Conservation (phyloP, 2,113 vertebrate species). For the Chlamydotis undulata region DNA sequence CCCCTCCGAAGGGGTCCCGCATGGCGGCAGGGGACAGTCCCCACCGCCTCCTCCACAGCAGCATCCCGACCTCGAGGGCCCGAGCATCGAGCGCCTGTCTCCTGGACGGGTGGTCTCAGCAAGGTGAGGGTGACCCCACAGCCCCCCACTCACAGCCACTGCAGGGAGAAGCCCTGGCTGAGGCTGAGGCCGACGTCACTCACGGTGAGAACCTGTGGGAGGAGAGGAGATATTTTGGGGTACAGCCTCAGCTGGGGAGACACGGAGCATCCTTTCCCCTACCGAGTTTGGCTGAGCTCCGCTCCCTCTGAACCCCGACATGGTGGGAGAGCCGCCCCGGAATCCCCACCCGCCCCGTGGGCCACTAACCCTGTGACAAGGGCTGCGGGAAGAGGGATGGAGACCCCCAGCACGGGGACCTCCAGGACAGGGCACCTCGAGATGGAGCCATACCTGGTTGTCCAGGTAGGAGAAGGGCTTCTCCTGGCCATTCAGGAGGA, state of each 20-base stretch:
- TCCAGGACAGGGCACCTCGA: background rate
- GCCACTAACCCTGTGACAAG: background rate
- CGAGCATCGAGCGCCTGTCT: background rate
- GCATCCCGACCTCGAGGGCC: rapidly evolving
- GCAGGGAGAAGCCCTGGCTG: slow-evolving; percentile 82
- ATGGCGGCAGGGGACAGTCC: background rate
- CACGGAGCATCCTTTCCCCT: background rate
- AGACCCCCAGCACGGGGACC: background rate
- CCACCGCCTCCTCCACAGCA: background rate
- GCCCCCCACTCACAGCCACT: slow-evolving; percentile 72
- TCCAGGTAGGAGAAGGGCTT: slow-evolving; percentile 77
- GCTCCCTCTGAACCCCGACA: background rate
- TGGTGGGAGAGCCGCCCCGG: rapidly evolving
- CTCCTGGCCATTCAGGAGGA: slow-evolving; percentile 82
- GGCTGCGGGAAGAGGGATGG: background rate
- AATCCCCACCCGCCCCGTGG: background rate
- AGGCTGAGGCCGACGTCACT: slow-evolving; percentile 77
- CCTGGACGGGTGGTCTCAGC: rapidly evolving
- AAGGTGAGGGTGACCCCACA: rapidly evolving
- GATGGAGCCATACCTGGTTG: slow-evolving; percentile 75
- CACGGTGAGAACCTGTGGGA: slow-evolving; percentile 79
- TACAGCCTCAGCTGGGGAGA: rapidly evolving
- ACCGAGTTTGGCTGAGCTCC: background rate
- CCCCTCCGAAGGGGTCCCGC: rapidly evolving
- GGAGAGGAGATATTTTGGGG: background rate